Base-by-base conservation (phyloP, 2,113 vertebrate genomes). In the Callocephalon fimbriatum region DNA sequence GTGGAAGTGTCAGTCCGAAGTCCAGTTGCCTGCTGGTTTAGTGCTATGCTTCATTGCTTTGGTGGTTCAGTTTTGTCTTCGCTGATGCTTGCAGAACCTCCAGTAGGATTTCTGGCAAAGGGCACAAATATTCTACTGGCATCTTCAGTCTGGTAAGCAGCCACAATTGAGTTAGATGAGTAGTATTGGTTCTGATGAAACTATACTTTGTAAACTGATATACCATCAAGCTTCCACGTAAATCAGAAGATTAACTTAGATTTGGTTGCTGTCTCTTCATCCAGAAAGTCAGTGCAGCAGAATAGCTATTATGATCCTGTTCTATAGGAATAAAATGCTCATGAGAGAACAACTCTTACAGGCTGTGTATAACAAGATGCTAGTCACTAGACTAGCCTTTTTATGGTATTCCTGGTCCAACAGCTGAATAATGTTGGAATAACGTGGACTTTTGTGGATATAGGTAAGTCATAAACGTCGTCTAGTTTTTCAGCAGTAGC, bases 11-110 rank as follows among this genome's bases (percentile, higher is more conserved):
- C 99, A 7, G 86, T 98, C 71, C 96, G 73, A 84, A 99, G 99
- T 90, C 99, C 99, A 11, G 4, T 99, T 47, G 99, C 99, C 44
- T 99, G 99, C 97, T 99, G 99, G 99, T 99, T 99, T 97, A 99
- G 99, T 97, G 99, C 99, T 84, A 99, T 99, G 99, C 98, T 99
- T 26, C 98, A 98, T 95, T 99, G 99, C 92, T 99, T 99, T 62
- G 99, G 99, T 18, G 99, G 99, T 47, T 99, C 98, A 5, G 97
- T 99, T 95, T 98, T 99, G 87, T 99, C 99, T 4, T 98, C 98
- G 0, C 6, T 99, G 84, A 98, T 99, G 98, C 98, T 99, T 95
- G 99, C 99, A 20, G 99, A 99, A 87, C 98, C 99, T 37, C 98
- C 98, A 4, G n/a, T 99, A 32, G 98, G 97, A 15, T 99, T 99